These are phyloP conservation scores for Megatriorchis doriae DNA, from an alignment of 2,113 vertebrate species.

Conservation along the genomic window DNA sequence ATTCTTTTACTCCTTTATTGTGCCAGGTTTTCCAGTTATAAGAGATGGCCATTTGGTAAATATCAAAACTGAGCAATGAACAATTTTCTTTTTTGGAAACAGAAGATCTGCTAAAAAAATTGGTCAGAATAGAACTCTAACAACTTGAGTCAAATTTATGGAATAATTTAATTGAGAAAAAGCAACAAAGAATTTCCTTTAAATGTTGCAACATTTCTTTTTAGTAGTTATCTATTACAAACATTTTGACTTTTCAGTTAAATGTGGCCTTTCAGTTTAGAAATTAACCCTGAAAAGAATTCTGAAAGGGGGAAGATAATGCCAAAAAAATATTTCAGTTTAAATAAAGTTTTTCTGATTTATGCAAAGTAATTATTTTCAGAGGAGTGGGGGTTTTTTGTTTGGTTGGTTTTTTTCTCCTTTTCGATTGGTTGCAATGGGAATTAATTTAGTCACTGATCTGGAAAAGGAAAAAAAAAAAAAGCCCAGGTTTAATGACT, in stretches of 20 bases:
- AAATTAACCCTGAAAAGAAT: background rate
- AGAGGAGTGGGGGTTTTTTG: background rate
- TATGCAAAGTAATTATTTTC: background rate
- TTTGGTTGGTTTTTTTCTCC: accelerated
- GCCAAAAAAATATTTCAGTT: background rate
- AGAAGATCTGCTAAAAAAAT: background rate
- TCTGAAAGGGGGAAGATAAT: background rate
- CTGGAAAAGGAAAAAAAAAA: background rate
- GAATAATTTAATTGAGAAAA: background rate
- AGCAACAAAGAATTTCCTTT: background rate
- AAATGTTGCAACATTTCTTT: background rate
- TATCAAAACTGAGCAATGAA: background rate
- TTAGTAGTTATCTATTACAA: background rate
- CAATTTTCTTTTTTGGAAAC: background rate
- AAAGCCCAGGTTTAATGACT: background rate
- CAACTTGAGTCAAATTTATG: background rate
- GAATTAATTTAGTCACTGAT: background rate
- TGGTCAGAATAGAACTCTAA: background rate
- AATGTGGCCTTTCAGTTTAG: background rate
- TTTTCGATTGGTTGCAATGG: background rate
- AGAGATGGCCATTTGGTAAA: background rate
- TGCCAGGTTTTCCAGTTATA: background rate
- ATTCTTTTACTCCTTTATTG: background rate
- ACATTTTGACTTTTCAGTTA: conserved; percentile 8
- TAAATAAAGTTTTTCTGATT: background rate